phyloP scores from a whole-genome alignment of 1,140 invertebrate genomes.

The Drosophila rhopaloa region DNA sequence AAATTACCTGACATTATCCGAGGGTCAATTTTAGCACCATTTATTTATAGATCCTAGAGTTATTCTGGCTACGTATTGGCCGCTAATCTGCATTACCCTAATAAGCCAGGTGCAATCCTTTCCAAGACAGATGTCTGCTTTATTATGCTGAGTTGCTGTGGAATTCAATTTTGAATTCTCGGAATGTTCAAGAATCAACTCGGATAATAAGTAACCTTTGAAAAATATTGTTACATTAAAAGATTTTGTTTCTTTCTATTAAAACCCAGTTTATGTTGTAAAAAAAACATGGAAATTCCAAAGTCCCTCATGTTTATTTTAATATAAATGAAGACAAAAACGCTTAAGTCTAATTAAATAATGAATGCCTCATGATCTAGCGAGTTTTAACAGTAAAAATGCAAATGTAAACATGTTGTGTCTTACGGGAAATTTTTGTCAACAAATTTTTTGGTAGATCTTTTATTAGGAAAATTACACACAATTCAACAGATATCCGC shows the following conservation, averaged over 20 bases:
- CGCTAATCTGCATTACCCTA: constrained; percentile 41
- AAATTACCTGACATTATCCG: not conserved
- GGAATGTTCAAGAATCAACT: no score
- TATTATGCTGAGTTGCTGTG: not conserved
- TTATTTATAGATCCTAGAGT: constrained; percentile 41
- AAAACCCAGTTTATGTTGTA: no score
- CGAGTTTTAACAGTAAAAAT: constrained; percentile 18
- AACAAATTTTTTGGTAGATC: not conserved
- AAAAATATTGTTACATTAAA: no score
- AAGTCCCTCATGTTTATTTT: not conserved
- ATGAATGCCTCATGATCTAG: not conserved
- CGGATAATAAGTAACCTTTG: not conserved
- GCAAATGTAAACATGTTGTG: constrained; percentile 1
- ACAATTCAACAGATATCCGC: constrained; percentile 14
- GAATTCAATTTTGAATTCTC: not conserved
- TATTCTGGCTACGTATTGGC: constrained; percentile 56
- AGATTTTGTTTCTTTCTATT: not conserved
- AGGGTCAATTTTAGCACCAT: not conserved
- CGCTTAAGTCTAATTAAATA: constrained; percentile 26
- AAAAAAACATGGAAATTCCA: not conserved
- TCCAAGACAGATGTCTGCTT: constrained; percentile 16
- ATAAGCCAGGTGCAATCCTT: constrained; percentile 40
- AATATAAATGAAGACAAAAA: constrained; percentile 8
- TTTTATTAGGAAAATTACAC: constrained; percentile 27
- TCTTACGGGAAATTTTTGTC: not conserved